Evolutionary conservation across 2,113 vertebrate genomes (phyloP).

Genomic region (Reinhardtius hippoglossoides): DNA sequence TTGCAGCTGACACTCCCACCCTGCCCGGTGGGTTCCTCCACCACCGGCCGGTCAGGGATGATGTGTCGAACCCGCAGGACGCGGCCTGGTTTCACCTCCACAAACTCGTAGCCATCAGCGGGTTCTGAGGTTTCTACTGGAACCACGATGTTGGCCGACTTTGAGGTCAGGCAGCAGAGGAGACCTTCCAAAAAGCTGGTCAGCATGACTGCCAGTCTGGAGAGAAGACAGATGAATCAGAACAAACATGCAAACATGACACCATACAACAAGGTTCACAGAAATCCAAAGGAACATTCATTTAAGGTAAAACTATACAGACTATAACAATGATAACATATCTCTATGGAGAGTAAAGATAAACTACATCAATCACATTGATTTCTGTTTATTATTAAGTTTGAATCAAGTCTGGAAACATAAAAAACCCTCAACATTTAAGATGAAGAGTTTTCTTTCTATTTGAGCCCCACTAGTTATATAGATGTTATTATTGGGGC

Average conservation of each 20-base stretch:
- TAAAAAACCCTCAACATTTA: too few relatives aligned
- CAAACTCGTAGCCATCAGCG: conserved; percentile 89
- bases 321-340: neutral
- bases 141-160: conserved; percentile 86
- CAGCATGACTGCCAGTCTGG: conserved; percentile 86
- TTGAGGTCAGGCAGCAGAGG: conserved; percentile 91
- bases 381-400: too few relatives aligned
- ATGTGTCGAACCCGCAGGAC: conserved; percentile 89
- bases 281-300: neutral
- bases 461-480: too few relatives aligned
- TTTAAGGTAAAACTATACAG: neutral
- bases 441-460: too few relatives aligned
- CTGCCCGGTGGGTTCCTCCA: conserved; percentile 64
- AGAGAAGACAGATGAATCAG: conserved; percentile 9
- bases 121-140: conserved; percentile 87
- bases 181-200: conserved; percentile 88
- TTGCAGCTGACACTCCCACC: conserved; percentile 86
- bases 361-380: too few relatives aligned
- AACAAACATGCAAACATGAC: neutral
- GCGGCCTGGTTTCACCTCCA: conserved; percentile 95
- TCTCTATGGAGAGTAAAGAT: neutral
- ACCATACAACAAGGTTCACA: neutral
- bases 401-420: too few relatives aligned
- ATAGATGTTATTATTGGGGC: too few relatives aligned
- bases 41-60: conserved; percentile 70